These are phyloP conservation scores for Polydrusus pterygomalis DNA, from an alignment of 2,888 invertebrate genomes.

Conservation along the genomic window DNA sequence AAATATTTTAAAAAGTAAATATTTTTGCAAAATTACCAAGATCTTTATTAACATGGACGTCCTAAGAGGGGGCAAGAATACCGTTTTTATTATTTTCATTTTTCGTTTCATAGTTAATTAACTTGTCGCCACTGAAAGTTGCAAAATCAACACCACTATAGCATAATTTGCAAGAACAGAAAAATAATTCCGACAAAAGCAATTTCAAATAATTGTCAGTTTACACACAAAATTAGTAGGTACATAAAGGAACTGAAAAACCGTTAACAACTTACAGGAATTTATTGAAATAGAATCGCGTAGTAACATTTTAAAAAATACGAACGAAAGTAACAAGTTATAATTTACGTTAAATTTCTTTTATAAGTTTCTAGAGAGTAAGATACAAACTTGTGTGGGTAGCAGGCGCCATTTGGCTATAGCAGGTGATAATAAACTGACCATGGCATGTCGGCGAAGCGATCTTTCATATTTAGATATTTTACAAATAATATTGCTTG, in stretches of 20 bases:
- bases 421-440: constrained; percentile 69
- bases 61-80: no score
- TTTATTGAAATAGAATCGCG: constrained; percentile 34
- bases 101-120: no score
- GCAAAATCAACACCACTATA: no score
- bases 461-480: constrained; percentile 64
- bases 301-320: constrained; percentile 32
- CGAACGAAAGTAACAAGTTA: constrained; percentile 40
- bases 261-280: constrained; percentile 23
- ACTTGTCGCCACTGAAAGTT: no score
- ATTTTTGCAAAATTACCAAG: no score
- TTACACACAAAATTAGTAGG: constrained; percentile 19
- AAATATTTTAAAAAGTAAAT: no score
- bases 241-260: constrained; percentile 16
- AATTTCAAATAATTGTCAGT: no score
- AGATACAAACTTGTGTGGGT: constrained; percentile 65
- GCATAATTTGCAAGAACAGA: no score
- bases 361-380: constrained; percentile 46
- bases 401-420: constrained; percentile 67
- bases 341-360: constrained; percentile 54
- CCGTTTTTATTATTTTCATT: no score
- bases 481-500: constrained; percentile 61
- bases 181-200: no score
- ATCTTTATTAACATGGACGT: no score
- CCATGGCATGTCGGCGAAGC: constrained; percentile 64